A percentile compares a stretch with the other conserved stretches of the same genome.
Evolutionary conservation across 2,888 invertebrate species (phyloP).

Genomic region (Drosophila peninsularis): DNA sequence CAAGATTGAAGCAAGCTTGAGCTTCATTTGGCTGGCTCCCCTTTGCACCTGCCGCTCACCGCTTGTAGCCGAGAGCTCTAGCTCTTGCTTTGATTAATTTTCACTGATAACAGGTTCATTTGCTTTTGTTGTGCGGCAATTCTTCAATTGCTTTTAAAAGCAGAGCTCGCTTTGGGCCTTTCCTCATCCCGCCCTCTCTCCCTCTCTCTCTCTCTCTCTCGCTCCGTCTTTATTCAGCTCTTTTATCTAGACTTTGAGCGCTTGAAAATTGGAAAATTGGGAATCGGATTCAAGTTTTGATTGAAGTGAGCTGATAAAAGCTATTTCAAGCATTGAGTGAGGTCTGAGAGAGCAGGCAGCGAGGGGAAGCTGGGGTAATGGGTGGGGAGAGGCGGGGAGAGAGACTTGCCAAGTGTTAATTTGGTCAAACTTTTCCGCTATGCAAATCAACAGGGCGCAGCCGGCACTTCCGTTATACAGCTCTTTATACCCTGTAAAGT

Average conservation of each 20-base stretch:
- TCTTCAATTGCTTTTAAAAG: conserved; percentile 67
- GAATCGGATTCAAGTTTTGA: conserved; percentile 46
- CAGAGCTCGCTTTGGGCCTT: background rate
- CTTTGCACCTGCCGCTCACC: background rate
- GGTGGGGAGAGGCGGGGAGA: background rate
- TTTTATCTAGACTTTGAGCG: background rate
- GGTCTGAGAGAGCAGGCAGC: background rate
- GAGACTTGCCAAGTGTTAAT: conserved; percentile 43
- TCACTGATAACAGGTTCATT: conserved; percentile 80
- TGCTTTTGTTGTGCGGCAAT: conserved; percentile 76
- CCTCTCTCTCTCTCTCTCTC: background rate
- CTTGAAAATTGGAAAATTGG: conserved; percentile 41
- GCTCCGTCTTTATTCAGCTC: too few species aligned
- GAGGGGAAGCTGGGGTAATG: background rate
- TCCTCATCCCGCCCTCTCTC: background rate
- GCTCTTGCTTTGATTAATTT: conserved; percentile 72
- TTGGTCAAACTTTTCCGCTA: conserved; percentile 55
- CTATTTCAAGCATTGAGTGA: background rate
- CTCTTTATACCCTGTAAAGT: conserved; percentile 1
- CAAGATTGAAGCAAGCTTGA: conserved; percentile 22
- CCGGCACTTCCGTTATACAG: conserved; percentile 54
- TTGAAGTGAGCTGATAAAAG: conserved; percentile 66
- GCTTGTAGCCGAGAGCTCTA: conserved; percentile 5
- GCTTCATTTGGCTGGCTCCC: conserved; percentile 8
- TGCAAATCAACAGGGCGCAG: conserved; percentile 56